A percentile compares a stretch with the other conserved stretches of the same genome.
phyloP scores from a whole-genome alignment of 2,113 vertebrate genomes.

The Sylvilagus bachmani region DNA sequence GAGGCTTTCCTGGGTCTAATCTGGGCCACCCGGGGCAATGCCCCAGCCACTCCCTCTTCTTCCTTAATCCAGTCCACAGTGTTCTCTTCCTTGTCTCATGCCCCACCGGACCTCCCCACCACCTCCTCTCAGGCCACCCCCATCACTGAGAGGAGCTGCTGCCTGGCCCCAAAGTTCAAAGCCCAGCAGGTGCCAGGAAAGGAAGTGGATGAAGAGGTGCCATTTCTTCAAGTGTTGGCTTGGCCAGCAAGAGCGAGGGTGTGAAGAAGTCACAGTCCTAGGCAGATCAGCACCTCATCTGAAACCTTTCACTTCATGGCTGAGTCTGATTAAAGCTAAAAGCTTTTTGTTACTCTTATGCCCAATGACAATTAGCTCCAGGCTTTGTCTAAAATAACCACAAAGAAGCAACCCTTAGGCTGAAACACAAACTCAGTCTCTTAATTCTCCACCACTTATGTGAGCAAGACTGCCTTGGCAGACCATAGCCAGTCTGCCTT shows the following conservation, averaged over 20 bases:
- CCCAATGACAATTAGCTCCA: background rate
- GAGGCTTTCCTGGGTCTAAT: background rate
- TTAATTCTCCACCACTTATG: background rate
- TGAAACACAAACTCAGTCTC: background rate
- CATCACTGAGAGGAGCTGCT: accelerated
- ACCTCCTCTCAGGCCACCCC: background rate
- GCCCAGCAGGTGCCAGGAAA: no score
- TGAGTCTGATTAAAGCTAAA: background rate
- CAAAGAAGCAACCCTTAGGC: background rate
- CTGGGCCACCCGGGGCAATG: background rate
- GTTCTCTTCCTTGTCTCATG: background rate
- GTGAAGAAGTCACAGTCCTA: background rate
- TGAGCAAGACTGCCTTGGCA: background rate
- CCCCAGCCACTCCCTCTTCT: background rate
- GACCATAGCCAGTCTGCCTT: background rate
- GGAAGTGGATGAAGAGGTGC: background rate
- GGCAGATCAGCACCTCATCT: background rate
- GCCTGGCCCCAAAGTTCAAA: no score
- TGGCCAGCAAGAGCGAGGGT: background rate
- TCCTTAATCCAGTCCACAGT: background rate
- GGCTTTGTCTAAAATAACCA: background rate
- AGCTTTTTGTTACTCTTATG: background rate
- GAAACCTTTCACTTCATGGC: background rate
- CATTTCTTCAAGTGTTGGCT: no score
- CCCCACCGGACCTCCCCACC: background rate